These are phyloP conservation scores for Cydia splendana DNA, from an alignment of 1,140 invertebrate species.

Conservation along the genomic window DNA sequence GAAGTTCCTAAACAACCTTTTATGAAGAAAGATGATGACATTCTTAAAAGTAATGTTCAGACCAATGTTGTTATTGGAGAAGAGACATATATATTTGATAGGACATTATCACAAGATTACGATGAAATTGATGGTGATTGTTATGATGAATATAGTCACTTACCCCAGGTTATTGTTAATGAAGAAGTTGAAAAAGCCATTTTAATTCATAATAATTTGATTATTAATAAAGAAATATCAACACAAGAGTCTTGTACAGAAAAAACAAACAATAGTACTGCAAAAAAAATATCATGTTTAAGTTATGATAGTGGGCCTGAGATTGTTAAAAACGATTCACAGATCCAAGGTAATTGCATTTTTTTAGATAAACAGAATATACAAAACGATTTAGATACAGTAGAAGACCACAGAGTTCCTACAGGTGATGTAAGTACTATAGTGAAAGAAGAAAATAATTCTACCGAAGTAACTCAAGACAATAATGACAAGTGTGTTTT, in stretches of 20 bases:
- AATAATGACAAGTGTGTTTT: constrained; percentile 14
- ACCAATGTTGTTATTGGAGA: constrained; percentile 25
- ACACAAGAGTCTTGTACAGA: too few species aligned
- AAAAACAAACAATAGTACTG: background rate
- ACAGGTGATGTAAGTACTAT: constrained; percentile 6
- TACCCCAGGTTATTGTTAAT: constrained; percentile 3
- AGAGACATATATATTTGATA: constrained; percentile 18
- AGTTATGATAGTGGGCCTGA: background rate
- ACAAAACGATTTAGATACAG: background rate
- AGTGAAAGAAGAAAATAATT: background rate
- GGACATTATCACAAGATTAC: constrained; percentile 24
- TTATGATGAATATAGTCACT: constrained; percentile 1
- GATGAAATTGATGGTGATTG: constrained; percentile 12
- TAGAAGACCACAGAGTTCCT: background rate
- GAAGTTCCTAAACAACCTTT: background rate
- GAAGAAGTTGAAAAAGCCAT: background rate
- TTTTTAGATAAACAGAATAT: background rate
- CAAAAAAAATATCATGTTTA: background rate
- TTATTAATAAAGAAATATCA: background rate
- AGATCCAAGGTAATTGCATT: background rate
- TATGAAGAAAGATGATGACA: background rate
- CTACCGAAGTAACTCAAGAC: background rate
- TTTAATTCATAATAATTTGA: background rate
- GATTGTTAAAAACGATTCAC: background rate
- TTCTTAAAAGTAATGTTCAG: background rate